Conservation (phyloP, 2,113 vertebrate genomes). For the Patagioenas fasciata region DNA sequence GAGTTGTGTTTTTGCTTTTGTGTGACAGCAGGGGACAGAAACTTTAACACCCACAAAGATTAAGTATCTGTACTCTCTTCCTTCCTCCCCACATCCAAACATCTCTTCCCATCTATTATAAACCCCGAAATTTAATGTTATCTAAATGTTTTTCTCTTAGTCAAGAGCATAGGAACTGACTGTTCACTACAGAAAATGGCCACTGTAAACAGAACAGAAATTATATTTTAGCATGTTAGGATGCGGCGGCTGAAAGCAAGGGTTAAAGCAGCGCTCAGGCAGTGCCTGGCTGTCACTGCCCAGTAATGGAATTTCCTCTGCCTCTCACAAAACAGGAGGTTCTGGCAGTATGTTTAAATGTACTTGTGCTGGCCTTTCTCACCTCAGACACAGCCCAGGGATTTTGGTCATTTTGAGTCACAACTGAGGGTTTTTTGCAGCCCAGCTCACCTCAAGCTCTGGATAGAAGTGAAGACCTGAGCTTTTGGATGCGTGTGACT, state of each 20-base stretch:
- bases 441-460: not conserved
- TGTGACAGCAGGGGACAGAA: not conserved
- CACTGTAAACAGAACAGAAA: not conserved
- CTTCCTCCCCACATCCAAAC: not conserved
- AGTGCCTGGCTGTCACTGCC: not conserved
- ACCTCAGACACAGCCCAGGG: not conserved
- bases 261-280: not conserved
- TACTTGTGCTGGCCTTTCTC: not conserved
- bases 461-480: not conserved
- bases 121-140: not conserved
- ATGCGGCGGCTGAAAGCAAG: not conserved
- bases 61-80: not conserved
- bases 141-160: not conserved
- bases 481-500: not conserved
- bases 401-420: conserved; percentile 16
- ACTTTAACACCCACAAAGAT: not conserved
- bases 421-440: not conserved
- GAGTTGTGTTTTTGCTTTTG: not conserved
- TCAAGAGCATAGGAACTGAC: not conserved
- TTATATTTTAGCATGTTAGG: not conserved
- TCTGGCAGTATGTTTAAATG: not conserved
- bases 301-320: not conserved
- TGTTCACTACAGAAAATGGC: conserved; percentile 22
- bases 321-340: not conserved
- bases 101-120: not conserved